Percentiles rank a stretch among this genome's conserved stretches.
Conservation (phyloP, 2,888 invertebrate genomes). For the Platyscelio sp. region DNA sequence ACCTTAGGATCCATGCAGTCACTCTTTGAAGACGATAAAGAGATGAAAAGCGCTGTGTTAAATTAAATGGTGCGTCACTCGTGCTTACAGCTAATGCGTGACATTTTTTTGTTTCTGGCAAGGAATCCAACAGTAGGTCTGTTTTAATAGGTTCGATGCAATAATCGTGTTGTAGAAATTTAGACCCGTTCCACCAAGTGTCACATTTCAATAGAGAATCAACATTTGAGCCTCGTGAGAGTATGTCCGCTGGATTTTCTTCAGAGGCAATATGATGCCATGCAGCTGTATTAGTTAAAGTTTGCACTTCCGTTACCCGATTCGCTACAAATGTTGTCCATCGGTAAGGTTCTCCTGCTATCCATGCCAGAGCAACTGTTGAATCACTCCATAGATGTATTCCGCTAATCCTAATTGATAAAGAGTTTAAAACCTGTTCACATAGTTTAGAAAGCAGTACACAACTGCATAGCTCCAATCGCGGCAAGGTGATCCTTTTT, state of each 20-base stretch:
- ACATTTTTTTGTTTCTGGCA: not conserved
- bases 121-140: not conserved
- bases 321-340: constrained; percentile 37
- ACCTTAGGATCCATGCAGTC: constrained; percentile 15
- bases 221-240: not conserved
- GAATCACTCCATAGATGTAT: constrained; percentile 71
- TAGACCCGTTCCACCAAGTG: not conserved
- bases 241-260: not conserved
- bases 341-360: constrained; percentile 54
- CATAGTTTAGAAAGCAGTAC: not conserved
- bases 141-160: no score
- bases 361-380: constrained; percentile 71
- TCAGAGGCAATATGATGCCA: not conserved
- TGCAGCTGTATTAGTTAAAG: not conserved
- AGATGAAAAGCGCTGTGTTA: not conserved
- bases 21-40: not conserved
- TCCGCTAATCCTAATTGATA: not conserved
- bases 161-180: not conserved
- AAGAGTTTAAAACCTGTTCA: not conserved
- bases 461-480: not conserved
- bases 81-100: not conserved
- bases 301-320: not conserved
- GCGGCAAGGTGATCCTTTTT: not conserved
- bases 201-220: not conserved
- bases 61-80: not conserved